Evolutionary conservation across 2,888 invertebrate genomes (phyloP), one percentile per base, ranked within the genome.

Genomic region (Lasioglossum oenotherae): DNA sequence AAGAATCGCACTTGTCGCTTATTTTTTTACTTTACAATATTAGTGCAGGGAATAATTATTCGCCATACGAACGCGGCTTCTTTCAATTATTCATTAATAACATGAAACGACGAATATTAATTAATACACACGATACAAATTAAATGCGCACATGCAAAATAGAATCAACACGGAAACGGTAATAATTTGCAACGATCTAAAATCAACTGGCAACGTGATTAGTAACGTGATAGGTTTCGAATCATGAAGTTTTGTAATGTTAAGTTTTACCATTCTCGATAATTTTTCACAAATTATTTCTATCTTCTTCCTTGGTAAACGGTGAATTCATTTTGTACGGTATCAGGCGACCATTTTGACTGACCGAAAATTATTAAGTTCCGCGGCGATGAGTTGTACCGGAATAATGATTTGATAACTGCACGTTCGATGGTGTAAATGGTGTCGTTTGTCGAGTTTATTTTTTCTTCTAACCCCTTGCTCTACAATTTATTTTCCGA

Each of bases 391-490:
- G 53, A 31, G 35, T n/a, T 44, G 27, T 74, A 60, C n/a, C 19
- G 46, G 38, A 27, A 14, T n/a, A 53, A 46, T 67, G 41, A 31
- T 44, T 23, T 19, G 27, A 14, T 27, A 74, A 75, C 41, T 38
- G 19, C n/a, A 23, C n/a, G 8, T 44, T 27, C 44, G 41, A 19
- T 80, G 44, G 72, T 23, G 69, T 60, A 76, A 81, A 72, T 78
- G 27, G 38, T n/a, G 74, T 35, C 60, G 84, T 81, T 23, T 5
- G 2, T 53, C 23, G 23, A 10, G 53, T 53, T n/a, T 23, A 53
- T 8, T n/a, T n/a, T n/a, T n/a, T 53, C 1, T n/a, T 23, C 0
- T 2, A 8, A 41, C 41, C 41, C 41, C 8, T 41, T 41, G 41
- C 1, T 8, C 41, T 41, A 41, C 41, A 2, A 41, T 41, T 12